Evolutionary conservation across 2,797 vertebrate genomes (phyloP), one percentile per base, ranked within the genome.

Genomic region (Adrianichthys oophorus): DNA sequence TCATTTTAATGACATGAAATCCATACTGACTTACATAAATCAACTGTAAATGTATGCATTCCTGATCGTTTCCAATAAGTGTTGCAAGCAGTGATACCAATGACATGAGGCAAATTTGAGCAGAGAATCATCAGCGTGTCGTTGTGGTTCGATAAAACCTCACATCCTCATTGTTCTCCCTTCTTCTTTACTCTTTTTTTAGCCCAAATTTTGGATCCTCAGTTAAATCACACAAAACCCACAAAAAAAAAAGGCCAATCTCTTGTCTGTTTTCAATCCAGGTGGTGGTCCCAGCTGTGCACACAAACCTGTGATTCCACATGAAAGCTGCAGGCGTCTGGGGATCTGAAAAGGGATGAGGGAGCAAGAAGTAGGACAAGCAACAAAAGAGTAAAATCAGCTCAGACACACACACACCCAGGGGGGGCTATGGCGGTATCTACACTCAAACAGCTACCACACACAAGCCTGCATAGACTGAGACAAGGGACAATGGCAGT

Each of bases 321-420:
- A 81, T 82, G 70, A 85, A 85, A 82, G 85, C 82, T 47, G 18
- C 19, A 5, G 4, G 59, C 78, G 76, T 74, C 66, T 74, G 71
- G 65, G 80, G 78, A 82, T 61, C 67, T 74, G 68, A 65, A 72
- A 70, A 66, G 56, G 74, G 62, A 72, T 17, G 58, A 52, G 64
- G 63, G 61, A 68, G 52, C 52, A 64, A 65, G 62, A 83, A 81
- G 72, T 80, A 76, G 72, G 71, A 84, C 82, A 79, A 51, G 52
- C 54, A 73, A 79, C 78, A 80, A 76, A 65, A 77, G 74, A 67
- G 73, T 78, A 82, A 78, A 87, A 78, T 82, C 72, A 74, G 65
- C 78, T 79, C 68, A 44, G 43, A 52, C 70, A 41, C 67, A 70
- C 52, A 5, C 26, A 32, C 29, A 6, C 29, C 29, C 77, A 65